Percentiles rank a stretch among this genome's conserved stretches.
These are phyloP conservation scores for Cantharis nigra DNA, from an alignment of 2,888 invertebrate species.

Conservation along the genomic window DNA sequence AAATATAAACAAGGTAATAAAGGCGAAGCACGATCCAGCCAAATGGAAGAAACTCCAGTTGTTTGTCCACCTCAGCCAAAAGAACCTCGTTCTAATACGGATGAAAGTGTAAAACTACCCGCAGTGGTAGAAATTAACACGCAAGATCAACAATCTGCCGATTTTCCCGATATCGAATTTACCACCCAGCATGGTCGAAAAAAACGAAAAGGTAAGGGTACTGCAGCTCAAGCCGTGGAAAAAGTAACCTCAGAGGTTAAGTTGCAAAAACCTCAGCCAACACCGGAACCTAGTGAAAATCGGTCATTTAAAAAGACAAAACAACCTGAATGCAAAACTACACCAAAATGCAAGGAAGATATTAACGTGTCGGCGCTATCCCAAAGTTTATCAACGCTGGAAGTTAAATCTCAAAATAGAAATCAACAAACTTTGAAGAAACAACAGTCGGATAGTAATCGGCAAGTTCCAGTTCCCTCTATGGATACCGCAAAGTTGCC, in stretches of 20 bases:
- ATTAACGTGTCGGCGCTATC: not conserved
- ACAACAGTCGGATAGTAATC: not conserved
- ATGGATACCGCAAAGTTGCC: not conserved
- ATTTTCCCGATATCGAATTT: slow-evolving; percentile 1
- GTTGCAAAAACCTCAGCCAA: not conserved
- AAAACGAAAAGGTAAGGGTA: not conserved
- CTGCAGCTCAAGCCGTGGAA: not conserved
- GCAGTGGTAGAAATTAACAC: not conserved
- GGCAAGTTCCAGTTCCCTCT: not conserved
- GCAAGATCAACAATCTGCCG: not conserved
- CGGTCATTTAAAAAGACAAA: not conserved
- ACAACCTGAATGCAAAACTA: not conserved
- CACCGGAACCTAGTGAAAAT: not conserved
- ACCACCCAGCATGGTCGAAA: not conserved
- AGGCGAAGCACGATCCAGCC: not conserved
- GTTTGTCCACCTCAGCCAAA: not conserved
- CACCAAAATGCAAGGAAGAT: not conserved
- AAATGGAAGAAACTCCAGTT: not conserved
- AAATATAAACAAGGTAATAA: not conserved
- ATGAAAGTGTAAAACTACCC: not conserved
- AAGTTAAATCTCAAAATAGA: not conserved
- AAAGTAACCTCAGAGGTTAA: not conserved
- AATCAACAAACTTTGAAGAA: not conserved
- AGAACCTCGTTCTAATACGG: not conserved
- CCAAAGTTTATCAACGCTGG: not conserved